phyloP scores from a whole-genome alignment of 2,797 vertebrate species.

The Pteronotus mesoamericanus region DNA sequence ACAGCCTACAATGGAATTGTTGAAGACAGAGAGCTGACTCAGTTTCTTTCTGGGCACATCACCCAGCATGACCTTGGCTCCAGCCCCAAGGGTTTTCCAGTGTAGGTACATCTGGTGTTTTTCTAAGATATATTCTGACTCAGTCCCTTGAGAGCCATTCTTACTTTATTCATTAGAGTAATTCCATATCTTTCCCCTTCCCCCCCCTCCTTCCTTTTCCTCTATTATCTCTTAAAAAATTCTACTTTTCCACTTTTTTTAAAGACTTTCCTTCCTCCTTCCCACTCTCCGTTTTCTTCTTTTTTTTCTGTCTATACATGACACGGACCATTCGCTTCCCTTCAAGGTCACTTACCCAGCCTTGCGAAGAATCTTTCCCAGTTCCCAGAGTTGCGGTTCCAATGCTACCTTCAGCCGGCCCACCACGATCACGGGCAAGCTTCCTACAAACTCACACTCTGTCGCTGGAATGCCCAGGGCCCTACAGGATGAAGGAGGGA shows the following conservation, averaged over 20 bases:
- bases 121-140: not conserved
- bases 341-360: conserved; percentile 79
- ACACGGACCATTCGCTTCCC: not conserved
- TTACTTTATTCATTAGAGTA: not conserved
- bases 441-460: conserved; percentile 88
- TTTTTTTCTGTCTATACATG: not conserved
- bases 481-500: conserved; percentile 72
- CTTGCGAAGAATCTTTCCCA: conserved; percentile 80
- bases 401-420: conserved; percentile 87
- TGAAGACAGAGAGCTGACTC: not conserved
- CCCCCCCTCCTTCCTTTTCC: not conserved
- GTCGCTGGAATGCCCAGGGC: conserved; percentile 88
- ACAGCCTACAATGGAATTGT: conserved; percentile 48
- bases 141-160: not conserved
- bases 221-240: not conserved
- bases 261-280: not conserved
- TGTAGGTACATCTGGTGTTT: not conserved
- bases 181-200: not conserved
- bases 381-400: conserved; percentile 85
- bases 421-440: conserved; percentile 85
- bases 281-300: not conserved
- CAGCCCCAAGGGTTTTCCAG: not conserved
- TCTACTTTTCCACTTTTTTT: not conserved
- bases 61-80: not conserved
- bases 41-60: not conserved